Percentiles rank a stretch among this genome's conserved stretches.
phyloP scores from a whole-genome alignment of 2,797 vertebrate species.

The Mallotus villosus region DNA sequence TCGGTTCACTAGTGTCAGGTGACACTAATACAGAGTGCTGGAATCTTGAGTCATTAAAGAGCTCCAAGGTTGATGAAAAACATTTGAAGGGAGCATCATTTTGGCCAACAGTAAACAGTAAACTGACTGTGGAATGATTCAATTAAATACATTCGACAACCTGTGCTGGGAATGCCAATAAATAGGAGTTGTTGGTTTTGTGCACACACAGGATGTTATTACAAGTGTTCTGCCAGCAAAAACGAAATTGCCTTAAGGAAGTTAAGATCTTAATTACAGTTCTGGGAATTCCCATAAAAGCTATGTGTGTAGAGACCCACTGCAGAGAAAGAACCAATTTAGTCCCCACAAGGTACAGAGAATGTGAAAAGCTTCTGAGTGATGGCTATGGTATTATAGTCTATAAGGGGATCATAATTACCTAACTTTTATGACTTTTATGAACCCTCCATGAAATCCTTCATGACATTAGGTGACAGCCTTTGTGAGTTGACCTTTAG shows the following conservation, averaged over 20 bases:
- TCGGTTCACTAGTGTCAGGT: conserved; percentile 14
- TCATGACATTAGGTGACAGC: too few relatives aligned
- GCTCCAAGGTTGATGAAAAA: conserved; percentile 32
- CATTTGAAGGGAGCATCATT: conserved; percentile 6
- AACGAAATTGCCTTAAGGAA: conserved; percentile 48
- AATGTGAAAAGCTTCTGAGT: not conserved
- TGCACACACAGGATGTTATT: conserved; percentile 40
- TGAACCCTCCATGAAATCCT: not conserved
- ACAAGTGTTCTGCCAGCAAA: conserved; percentile 54
- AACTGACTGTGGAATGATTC: not conserved
- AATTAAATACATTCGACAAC: not conserved
- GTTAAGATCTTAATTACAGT: conserved; percentile 60
- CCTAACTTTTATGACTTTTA: not conserved
- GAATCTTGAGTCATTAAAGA: conserved; percentile 28
- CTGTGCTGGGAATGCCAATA: conserved; percentile 3
- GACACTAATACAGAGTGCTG: conserved; percentile 11
- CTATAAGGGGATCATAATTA: not conserved
- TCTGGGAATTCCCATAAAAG: conserved; percentile 57
- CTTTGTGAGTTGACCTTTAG: too few relatives aligned
- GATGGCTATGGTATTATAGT: not conserved
- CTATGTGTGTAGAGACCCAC: conserved; percentile 34
- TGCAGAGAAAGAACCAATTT: not conserved
- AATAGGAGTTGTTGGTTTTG: conserved; percentile 37
- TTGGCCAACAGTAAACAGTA: not conserved
- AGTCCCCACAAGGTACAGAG: not conserved